These are phyloP conservation scores for Morone saxatilis DNA, from an alignment of 2,113 vertebrate species.

Conservation along the genomic window DNA sequence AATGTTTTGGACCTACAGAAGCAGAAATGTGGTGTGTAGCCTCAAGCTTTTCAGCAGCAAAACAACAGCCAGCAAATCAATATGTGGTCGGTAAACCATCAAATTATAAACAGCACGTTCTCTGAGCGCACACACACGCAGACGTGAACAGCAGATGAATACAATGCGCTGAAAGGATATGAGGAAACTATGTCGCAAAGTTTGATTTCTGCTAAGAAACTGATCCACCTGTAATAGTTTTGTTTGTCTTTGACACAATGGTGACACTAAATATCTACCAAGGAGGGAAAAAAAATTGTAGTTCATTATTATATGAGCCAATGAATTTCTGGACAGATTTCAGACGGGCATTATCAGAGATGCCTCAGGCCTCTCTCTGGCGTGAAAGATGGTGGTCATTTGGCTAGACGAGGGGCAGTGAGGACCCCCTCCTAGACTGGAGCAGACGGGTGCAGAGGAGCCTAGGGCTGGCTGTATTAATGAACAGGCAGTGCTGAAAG, in stretches of 20 bases:
- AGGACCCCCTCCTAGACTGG: slow-evolving; percentile 78
- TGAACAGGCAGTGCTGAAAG: slow-evolving; percentile 82
- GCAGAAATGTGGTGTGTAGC: slow-evolving; percentile 50
- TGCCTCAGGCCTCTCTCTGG: slow-evolving; percentile 70
- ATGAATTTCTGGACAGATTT: slow-evolving; percentile 77
- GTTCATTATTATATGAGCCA: slow-evolving; percentile 72
- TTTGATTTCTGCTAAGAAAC: slow-evolving; percentile 46
- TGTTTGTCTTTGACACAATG: slow-evolving; percentile 51
- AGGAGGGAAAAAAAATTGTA: slow-evolving; percentile 33
- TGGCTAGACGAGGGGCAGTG: slow-evolving; percentile 79
- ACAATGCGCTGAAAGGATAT: slow-evolving; percentile 33
- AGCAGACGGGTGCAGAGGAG: slow-evolving; percentile 76
- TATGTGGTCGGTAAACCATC: slow-evolving; percentile 68
- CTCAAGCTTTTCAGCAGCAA: slow-evolving; percentile 52
- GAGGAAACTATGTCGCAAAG: slow-evolving; percentile 17
- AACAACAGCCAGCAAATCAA: slow-evolving; percentile 71
- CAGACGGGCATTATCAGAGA: slow-evolving; percentile 73
- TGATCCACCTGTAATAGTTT: slow-evolving; percentile 54
- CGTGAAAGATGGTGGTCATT: slow-evolving; percentile 87
- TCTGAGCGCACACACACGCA: slow-evolving; percentile 13
- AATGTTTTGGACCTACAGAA: slow-evolving; percentile 55
- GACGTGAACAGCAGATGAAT: slow-evolving; percentile 40
- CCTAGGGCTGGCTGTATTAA: slow-evolving; percentile 83
- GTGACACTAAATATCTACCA: slow-evolving; percentile 32
- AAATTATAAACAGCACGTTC: slow-evolving; percentile 64